These are phyloP conservation scores for Papilio machaon DNA, from an alignment of 1,140 invertebrate species.

Conservation along the genomic window DNA sequence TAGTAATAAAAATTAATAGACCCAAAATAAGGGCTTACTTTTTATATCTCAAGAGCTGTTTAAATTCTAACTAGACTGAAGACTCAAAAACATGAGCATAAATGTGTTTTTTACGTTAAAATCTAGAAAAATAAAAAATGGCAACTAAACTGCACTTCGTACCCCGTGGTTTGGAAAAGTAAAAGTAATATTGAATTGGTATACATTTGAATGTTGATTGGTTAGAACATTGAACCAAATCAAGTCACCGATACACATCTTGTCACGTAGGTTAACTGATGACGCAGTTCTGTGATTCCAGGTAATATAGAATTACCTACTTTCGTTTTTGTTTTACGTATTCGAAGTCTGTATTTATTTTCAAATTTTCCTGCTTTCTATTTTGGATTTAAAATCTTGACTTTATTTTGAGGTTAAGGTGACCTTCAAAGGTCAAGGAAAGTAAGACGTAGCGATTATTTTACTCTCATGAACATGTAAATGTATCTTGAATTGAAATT, in stretches of 20 bases:
- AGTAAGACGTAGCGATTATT: conserved; percentile 45
- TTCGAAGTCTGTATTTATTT: background rate
- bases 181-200: conserved; percentile 3
- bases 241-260: background rate
- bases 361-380: background rate
- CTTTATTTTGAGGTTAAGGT: conserved; percentile 44
- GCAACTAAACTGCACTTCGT: background rate
- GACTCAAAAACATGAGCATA: too few relatives aligned
- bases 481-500: background rate
- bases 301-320: background rate
- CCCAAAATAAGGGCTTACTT: too few relatives aligned
- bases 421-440: conserved; percentile 72
- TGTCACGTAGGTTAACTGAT: conserved; percentile 13
- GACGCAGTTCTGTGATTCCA: background rate
- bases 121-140: background rate
- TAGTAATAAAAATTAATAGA: too few relatives aligned
- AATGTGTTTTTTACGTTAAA: background rate
- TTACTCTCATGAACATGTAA: conserved; percentile 4
- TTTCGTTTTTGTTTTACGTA: background rate
- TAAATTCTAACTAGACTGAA: too few relatives aligned
- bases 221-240: background rate
- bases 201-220: conserved; percentile 30
- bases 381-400: conserved; percentile 30
- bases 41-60: too few relatives aligned
- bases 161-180: background rate